A percentile compares a stretch with the other conserved stretches of the same genome.
phyloP scores from a whole-genome alignment of 2,113 vertebrate genomes.

The human (Homo sapiens) region DNA sequence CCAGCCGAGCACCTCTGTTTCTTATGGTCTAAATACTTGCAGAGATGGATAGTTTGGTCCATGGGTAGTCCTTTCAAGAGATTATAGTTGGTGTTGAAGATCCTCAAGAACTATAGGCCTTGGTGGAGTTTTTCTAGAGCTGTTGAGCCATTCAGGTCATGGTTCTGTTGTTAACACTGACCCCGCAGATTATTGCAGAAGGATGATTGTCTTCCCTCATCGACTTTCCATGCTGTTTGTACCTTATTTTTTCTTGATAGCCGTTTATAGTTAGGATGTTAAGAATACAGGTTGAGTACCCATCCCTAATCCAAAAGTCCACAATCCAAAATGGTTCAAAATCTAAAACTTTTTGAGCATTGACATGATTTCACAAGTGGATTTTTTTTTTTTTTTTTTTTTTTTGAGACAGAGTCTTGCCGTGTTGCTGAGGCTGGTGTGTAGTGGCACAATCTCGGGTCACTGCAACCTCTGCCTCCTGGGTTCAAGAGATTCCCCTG shows the following conservation, averaged over 20 bases:
- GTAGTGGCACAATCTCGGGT: too few relatives aligned
- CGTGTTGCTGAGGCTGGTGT: too few relatives aligned
- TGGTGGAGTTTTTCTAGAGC: not conserved
- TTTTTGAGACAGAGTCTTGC: too few relatives aligned
- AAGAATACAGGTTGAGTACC: not conserved
- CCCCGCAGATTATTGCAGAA: not conserved
- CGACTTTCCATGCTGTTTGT: not conserved
- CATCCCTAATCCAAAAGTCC: not conserved
- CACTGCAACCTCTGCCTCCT: too few relatives aligned
- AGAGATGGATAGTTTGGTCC: not conserved
- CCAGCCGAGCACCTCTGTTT: not conserved
- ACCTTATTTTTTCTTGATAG: not conserved
- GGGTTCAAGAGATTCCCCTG: too few relatives aligned
- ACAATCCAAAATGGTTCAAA: not conserved
- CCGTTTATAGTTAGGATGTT: conserved; percentile 16
- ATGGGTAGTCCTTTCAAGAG: not conserved
- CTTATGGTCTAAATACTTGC: not conserved
- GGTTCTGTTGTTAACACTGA: not conserved
- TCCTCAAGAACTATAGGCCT: not conserved
- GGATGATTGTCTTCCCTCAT: not conserved
- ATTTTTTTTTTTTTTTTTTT: not conserved
- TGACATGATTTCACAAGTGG: not conserved
- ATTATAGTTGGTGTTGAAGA: not conserved
- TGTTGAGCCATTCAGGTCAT: not conserved
- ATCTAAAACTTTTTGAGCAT: not conserved